These are phyloP conservation scores for Agriotes lineatus DNA, from an alignment of 2,888 invertebrate species.

Conservation along the genomic window DNA sequence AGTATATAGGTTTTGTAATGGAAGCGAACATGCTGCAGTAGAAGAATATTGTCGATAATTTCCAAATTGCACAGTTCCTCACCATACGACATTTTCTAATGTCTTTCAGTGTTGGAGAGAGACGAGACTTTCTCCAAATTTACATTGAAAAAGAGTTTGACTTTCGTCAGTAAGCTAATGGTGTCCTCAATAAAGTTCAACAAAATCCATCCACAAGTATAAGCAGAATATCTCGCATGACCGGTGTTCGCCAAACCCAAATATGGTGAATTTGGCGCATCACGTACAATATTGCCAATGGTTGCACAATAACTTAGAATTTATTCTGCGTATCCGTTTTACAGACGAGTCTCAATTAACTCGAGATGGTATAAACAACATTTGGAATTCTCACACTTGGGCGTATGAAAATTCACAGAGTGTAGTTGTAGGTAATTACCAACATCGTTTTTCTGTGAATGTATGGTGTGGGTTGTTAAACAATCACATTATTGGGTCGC, in stretches of 20 bases:
- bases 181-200: neutral
- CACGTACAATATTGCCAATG: neutral
- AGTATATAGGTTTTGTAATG: neutral
- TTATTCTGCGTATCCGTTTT: neutral
- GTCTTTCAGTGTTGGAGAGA: neutral
- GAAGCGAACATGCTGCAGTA: neutral
- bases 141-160: neutral
- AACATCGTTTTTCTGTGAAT: slow-evolving; percentile 10
- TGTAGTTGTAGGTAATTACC: neutral
- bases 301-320: neutral
- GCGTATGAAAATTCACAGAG: slow-evolving; percentile 3
- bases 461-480: neutral
- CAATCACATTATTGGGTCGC: neutral
- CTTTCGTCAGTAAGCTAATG: neutral
- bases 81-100: neutral
- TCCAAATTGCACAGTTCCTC: neutral
- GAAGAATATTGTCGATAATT: neutral
- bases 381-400: neutral
- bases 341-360: neutral
- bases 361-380: slow-evolving; percentile 2
- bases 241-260: no score
- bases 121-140: neutral
- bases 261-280: neutral
- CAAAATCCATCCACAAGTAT: no score
- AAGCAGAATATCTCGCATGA: no score